Evolutionary conservation across 64 coral and sea anemone genomes (phyloP).

Genomic region (Porites lutea): DNA sequence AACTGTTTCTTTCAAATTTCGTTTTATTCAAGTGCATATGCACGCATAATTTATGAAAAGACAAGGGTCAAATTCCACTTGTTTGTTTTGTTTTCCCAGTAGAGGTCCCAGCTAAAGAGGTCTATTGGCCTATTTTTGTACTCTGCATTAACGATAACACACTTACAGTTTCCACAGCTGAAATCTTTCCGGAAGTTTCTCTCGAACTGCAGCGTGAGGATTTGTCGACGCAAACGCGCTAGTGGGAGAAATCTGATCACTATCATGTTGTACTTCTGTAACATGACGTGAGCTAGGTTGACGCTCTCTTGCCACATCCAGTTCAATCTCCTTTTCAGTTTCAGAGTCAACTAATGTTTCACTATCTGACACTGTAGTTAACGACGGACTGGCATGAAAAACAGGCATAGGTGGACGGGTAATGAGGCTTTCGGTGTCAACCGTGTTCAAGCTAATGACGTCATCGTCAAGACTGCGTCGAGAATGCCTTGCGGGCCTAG

Average conservation of each 20-base stretch:
- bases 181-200: constrained; percentile 86
- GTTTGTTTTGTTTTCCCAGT: no score
- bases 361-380: constrained; percentile 94
- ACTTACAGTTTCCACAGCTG: constrained; percentile 95
- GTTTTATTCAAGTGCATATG: no score
- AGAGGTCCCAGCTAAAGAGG: no score
- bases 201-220: constrained; percentile 84
- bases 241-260: constrained; percentile 73
- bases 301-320: not conserved
- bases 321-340: constrained; percentile 65
- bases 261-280: constrained; percentile 7
- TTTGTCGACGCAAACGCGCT: constrained; percentile 90
- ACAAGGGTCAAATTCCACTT: no score
- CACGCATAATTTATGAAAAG: no score
- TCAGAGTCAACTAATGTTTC: constrained; percentile 85
- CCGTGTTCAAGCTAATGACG: constrained; percentile 69
- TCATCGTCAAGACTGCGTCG: constrained; percentile 92
- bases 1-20: no score
- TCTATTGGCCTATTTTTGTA: no score
- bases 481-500: constrained; percentile 5
- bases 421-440: constrained; percentile 84
- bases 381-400: constrained; percentile 90
- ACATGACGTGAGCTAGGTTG: not conserved
- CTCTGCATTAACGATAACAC: not conserved
- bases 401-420: constrained; percentile 91